A percentile compares a stretch with the other conserved stretches of the same genome.
Evolutionary conservation across 2,797 vertebrate genomes (phyloP).

Genomic region (Coluber constrictor): DNA sequence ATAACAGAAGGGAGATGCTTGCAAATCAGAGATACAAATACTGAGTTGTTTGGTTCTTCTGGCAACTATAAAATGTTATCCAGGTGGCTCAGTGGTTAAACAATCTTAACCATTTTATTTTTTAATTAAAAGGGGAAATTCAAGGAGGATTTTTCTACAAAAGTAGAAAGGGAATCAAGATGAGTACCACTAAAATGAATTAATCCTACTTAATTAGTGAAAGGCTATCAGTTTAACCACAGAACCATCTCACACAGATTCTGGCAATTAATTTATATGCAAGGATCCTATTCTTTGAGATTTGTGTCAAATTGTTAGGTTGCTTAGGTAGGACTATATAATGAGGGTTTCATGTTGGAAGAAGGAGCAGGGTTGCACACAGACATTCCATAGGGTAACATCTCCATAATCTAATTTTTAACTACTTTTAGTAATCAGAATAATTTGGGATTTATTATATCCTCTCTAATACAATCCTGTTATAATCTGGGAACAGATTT

Average conservation of each 20-base stretch:
- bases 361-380: neutral
- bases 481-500: neutral
- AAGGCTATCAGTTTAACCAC: neutral
- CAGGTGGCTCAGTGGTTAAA: neutral
- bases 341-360: neutral
- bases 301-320: neutral
- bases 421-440: neutral
- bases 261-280: neutral
- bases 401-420: neutral
- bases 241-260: neutral
- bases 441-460: neutral
- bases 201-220: neutral
- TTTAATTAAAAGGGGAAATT: neutral
- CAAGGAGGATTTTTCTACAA: neutral
- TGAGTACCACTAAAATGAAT: neutral
- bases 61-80: neutral
- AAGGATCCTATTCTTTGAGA: neutral
- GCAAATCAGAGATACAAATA: neutral
- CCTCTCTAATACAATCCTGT: neutral
- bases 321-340: neutral
- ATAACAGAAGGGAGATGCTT: constrained; percentile 16
- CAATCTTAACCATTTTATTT: neutral
- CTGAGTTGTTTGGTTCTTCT: neutral
- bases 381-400: neutral
- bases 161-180: neutral